phyloP scores from a whole-genome alignment of 2,888 invertebrate species.

The Troides oblongomaculatus region DNA sequence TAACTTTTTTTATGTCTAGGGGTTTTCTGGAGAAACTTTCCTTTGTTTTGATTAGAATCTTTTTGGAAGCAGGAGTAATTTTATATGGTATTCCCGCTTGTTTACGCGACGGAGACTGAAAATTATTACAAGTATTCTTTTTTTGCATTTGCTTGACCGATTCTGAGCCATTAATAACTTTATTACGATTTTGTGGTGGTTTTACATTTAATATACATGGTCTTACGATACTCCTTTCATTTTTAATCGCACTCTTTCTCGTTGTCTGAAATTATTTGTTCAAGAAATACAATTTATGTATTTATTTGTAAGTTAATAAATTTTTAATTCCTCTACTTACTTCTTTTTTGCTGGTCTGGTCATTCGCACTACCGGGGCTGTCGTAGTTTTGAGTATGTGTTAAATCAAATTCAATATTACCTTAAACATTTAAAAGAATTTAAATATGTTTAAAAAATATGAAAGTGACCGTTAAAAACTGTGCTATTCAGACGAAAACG shows the following conservation, averaged over 20 bases:
- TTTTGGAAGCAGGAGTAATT: slow-evolving; percentile 15
- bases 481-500: too few species aligned
- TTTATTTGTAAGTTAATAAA: neutral
- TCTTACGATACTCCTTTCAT: slow-evolving; percentile 10
- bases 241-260: neutral
- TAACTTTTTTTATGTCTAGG: slow-evolving; percentile 8
- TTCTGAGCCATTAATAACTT: slow-evolving; percentile 1
- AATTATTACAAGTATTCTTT: slow-evolving; percentile 13
- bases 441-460: neutral
- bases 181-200: slow-evolving; percentile 7
- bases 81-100: slow-evolving; percentile 16
- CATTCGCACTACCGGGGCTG: neutral
- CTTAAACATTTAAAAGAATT: neutral
- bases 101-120: slow-evolving; percentile 4
- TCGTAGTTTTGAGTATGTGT: neutral
- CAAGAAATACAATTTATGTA: neutral
- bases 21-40: slow-evolving; percentile 13
- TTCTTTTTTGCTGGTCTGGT: neutral
- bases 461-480: neutral
- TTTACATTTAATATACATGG: slow-evolving; percentile 9
- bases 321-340: neutral
- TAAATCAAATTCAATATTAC: neutral
- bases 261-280: slow-evolving; percentile 10
- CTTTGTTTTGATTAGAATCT: slow-evolving; percentile 13
- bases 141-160: slow-evolving; percentile 12